These are phyloP conservation scores for Xylocampa areola DNA, from an alignment of 2,888 invertebrate genomes.

Conservation along the genomic window DNA sequence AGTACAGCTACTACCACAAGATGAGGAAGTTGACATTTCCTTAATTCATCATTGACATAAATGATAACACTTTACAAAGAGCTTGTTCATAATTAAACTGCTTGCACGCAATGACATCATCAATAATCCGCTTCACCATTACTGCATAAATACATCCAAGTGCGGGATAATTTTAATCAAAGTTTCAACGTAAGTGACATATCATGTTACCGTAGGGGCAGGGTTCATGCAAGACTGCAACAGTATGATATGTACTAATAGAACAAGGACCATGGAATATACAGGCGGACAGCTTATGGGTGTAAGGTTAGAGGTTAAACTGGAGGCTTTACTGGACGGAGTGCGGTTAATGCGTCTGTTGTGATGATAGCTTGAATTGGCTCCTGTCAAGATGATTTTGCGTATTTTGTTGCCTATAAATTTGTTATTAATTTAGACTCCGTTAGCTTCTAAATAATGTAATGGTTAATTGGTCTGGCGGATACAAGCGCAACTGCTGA, in stretches of 20 bases:
- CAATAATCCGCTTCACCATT: conserved; percentile 25
- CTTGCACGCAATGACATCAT: conserved; percentile 44
- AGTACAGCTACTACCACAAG: conserved; percentile 13
- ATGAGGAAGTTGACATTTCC: conserved; percentile 44
- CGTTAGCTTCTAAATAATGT: too few relatives aligned
- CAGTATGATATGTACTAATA: conserved; percentile 57
- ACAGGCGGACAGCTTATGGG: conserved; percentile 63
- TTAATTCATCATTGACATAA: conserved; percentile 39
- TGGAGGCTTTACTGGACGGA: conserved; percentile 42
- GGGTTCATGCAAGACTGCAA: conserved; percentile 54
- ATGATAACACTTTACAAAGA: conserved; percentile 20
- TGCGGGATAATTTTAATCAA: conserved; percentile 39
- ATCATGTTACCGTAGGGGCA: conserved; percentile 40
- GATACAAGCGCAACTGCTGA: too few relatives aligned
- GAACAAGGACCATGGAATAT: conserved; percentile 69
- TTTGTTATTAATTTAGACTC: background rate
- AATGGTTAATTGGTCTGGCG: too few relatives aligned
- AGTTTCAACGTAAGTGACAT: conserved; percentile 33
- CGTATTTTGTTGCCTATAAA: background rate
- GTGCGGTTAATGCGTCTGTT: conserved; percentile 52
- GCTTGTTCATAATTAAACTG: conserved; percentile 24
- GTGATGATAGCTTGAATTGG: conserved; percentile 44
- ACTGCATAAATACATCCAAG: conserved; percentile 29
- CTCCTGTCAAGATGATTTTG: conserved; percentile 34
- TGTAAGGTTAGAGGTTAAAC: conserved; percentile 58